Evolutionary conservation across 2,797 vertebrate species (phyloP).

Genomic region (Urophycis tenuis): DNA sequence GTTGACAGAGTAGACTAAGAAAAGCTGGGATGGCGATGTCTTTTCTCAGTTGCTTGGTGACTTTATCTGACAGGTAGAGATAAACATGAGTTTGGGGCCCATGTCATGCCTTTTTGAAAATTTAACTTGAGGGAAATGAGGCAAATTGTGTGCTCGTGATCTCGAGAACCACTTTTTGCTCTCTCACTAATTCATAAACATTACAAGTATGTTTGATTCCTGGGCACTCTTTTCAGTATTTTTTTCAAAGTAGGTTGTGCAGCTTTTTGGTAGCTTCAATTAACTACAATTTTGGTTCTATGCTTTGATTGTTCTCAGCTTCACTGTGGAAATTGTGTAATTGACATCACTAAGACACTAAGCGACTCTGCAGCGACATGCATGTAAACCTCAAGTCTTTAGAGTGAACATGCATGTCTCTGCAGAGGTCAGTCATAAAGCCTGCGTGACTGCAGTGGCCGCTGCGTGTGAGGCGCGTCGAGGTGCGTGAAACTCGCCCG

Average conservation of each 20-base stretch:
- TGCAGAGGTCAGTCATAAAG: neutral
- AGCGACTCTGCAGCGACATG: no score
- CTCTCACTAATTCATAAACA: neutral
- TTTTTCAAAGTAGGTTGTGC: no score
- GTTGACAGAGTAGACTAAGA: constrained; percentile 17
- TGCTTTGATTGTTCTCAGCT: neutral
- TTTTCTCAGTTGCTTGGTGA: constrained; percentile 30
- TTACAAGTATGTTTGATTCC: neutral
- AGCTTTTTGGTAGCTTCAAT: neutral
- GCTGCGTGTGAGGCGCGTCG: neutral
- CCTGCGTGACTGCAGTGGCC: neutral
- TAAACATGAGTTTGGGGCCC: neutral
- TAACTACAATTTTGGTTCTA: neutral
- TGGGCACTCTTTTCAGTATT: neutral
- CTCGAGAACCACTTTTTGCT: neutral
- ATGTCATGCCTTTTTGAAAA: neutral
- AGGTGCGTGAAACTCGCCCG: constrained; percentile 69
- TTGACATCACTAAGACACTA: no score
- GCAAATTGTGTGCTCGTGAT: neutral
- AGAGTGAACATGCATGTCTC: neutral
- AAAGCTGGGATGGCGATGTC: constrained; percentile 36
- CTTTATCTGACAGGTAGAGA: constrained; percentile 33
- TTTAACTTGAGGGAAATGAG: no score
- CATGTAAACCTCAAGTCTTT: no score
- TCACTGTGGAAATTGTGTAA: no score